Evolutionary conservation across 2,888 invertebrate genomes (phyloP).

Genomic region (Lasiommata megera): DNA sequence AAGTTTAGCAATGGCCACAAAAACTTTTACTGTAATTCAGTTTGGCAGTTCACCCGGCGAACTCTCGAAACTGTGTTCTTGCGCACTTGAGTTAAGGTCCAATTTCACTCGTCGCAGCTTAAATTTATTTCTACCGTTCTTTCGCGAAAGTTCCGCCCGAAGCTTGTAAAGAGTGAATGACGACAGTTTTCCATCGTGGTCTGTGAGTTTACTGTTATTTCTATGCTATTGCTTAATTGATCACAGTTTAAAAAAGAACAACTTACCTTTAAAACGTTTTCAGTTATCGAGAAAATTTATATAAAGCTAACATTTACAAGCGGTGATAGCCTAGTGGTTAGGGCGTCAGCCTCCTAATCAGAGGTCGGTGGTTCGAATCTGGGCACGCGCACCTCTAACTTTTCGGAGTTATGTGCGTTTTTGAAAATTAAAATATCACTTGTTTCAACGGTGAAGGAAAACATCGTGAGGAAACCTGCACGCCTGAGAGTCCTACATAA

Average conservation of each 20-base stretch:
- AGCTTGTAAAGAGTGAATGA: slow-evolving; percentile 30
- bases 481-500: no score
- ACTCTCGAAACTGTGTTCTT: slow-evolving; percentile 12
- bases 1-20: slow-evolving; percentile 29
- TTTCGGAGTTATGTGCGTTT: no score
- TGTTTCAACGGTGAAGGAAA: no score
- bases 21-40: slow-evolving; percentile 30
- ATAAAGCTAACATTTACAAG: no score
- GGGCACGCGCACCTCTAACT: no score
- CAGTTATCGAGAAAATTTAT: no score
- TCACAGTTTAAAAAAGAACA: not conserved
- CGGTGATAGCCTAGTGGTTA: no score
- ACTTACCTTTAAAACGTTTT: no score
- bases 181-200: slow-evolving; percentile 23
- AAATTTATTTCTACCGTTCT: slow-evolving; percentile 18
- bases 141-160: slow-evolving; percentile 24
- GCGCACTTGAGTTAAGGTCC: slow-evolving; percentile 15
- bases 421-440: no score
- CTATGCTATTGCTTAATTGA: slow-evolving; percentile 1
- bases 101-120: slow-evolving; percentile 9
- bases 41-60: slow-evolving; percentile 16
- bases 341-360: no score
- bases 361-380: no score
- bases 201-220: slow-evolving; percentile 13
- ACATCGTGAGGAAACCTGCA: no score